Percentiles rank a stretch among this genome's conserved stretches.
Conservation (phyloP, 2,113 vertebrate genomes). For the Chelonoidis abingdonii region DNA sequence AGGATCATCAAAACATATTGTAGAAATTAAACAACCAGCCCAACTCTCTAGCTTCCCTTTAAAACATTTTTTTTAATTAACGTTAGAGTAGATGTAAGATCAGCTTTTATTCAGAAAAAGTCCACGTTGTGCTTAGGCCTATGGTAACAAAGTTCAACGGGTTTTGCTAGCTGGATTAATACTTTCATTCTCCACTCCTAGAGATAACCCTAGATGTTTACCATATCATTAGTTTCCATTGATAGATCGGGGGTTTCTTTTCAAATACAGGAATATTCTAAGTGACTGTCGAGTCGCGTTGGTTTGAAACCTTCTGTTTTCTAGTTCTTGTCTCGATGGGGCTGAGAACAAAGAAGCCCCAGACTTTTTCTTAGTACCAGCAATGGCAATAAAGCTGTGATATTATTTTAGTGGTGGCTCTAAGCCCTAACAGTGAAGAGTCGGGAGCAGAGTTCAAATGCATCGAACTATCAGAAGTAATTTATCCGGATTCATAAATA, state of each 20-base stretch:
- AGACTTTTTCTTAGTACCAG: not conserved
- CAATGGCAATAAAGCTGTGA: not conserved
- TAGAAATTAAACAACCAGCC: not conserved
- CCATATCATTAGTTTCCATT: not conserved
- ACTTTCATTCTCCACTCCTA: not conserved
- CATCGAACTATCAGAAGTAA: slow-evolving; percentile 70
- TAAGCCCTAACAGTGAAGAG: slow-evolving; percentile 46
- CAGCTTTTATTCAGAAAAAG: not conserved
- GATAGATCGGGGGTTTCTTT: not conserved
- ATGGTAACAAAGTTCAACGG: not conserved
- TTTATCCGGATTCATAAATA: slow-evolving; percentile 82
- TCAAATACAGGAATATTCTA: not conserved
- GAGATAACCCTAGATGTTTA: not conserved
- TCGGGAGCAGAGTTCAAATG: slow-evolving; percentile 50
- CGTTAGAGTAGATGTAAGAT: not conserved
- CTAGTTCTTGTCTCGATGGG: not conserved
- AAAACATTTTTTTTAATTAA: not conserved
- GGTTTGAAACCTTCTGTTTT: not conserved
- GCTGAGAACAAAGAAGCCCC: not conserved
- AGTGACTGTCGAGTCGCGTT: not conserved
- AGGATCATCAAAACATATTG: not conserved
- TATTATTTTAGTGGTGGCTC: not conserved
- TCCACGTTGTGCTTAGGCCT: not conserved
- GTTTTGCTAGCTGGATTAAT: not conserved
- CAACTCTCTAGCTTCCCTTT: not conserved